Percentiles rank a stretch among this genome's conserved stretches.
Conservation (phyloP, 2,888 invertebrate species). For the Caenorhabditis sp. region DNA sequence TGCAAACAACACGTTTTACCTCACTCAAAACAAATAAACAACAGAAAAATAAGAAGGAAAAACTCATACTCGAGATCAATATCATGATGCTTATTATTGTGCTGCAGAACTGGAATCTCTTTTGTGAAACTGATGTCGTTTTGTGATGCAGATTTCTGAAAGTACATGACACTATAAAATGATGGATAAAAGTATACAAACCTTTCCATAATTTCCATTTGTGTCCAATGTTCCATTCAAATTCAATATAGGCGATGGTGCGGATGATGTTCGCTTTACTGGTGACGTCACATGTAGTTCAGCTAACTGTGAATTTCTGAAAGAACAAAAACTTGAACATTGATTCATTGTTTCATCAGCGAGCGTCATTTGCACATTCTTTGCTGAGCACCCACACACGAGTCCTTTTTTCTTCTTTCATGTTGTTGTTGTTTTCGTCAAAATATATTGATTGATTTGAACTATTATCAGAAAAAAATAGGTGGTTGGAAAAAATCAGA, state of each 20-base stretch:
- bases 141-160: constrained; percentile 34
- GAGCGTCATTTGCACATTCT: no score
- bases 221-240: constrained; percentile 35
- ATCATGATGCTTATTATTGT: constrained; percentile 16
- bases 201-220: constrained; percentile 34
- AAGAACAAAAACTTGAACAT: constrained; percentile 8
- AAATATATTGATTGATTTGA: no score
- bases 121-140: constrained; percentile 23
- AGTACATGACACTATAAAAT: background rate
- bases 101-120: constrained; percentile 25
- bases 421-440: no score
- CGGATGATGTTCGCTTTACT: constrained; percentile 31
- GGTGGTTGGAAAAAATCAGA: no score
- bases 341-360: no score
- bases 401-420: no score
- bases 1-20: background rate
- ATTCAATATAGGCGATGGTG: constrained; percentile 22
- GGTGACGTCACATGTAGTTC: constrained; percentile 38
- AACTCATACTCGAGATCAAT: constrained; percentile 7
- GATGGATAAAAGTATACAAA: background rate
- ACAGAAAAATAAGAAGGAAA: no score
- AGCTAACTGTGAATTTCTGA: constrained; percentile 34
- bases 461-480: no score
- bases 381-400: no score
- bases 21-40: constrained; percentile 1